These are phyloP conservation scores for Celastrina argiolus DNA, from an alignment of 2,888 invertebrate species.

Conservation along the genomic window DNA sequence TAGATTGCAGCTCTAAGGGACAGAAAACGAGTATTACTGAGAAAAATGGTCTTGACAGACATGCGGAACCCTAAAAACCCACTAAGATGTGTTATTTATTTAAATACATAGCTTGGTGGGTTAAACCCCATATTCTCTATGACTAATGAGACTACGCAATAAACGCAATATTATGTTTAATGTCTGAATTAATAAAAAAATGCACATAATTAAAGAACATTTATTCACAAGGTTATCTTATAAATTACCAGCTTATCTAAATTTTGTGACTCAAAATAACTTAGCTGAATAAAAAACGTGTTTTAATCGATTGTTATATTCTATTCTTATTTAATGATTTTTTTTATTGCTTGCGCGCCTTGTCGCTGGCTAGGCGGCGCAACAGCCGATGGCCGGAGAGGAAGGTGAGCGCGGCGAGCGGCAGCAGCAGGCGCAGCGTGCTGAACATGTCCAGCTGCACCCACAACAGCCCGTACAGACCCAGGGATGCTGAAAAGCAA, in stretches of 20 bases:
- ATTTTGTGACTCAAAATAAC: conserved; percentile 24
- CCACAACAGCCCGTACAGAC: conserved; percentile 95
- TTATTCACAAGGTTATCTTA: not conserved
- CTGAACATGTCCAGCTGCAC: conserved; percentile 96
- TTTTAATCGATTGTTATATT: conserved; percentile 19
- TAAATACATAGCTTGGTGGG: too few species aligned
- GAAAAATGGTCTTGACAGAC: too few species aligned
- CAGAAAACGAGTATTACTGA: too few species aligned
- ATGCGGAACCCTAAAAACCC: too few species aligned
- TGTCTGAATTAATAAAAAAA: too few species aligned
- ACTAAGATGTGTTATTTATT: too few species aligned
- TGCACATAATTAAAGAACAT: not conserved
- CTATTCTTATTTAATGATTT: not conserved
- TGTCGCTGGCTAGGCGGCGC: conserved; percentile 84
- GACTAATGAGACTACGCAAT: too few species aligned
- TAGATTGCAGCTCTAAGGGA: too few species aligned
- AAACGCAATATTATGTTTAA: too few species aligned
- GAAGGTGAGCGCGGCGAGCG: conserved; percentile 93
- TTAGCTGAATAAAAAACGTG: conserved; percentile 14
- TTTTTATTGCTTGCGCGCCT: conserved; percentile 26
- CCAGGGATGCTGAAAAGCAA: conserved; percentile 83
- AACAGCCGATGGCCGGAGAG: conserved; percentile 94
- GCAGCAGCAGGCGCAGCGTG: conserved; percentile 92
- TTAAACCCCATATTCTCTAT: too few species aligned
- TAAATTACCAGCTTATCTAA: conserved; percentile 10